A percentile compares a stretch with the other conserved stretches of the same genome.
These are phyloP conservation scores for Onychostoma macrolepis DNA, from an alignment of 2,113 vertebrate genomes.

Conservation along the genomic window DNA sequence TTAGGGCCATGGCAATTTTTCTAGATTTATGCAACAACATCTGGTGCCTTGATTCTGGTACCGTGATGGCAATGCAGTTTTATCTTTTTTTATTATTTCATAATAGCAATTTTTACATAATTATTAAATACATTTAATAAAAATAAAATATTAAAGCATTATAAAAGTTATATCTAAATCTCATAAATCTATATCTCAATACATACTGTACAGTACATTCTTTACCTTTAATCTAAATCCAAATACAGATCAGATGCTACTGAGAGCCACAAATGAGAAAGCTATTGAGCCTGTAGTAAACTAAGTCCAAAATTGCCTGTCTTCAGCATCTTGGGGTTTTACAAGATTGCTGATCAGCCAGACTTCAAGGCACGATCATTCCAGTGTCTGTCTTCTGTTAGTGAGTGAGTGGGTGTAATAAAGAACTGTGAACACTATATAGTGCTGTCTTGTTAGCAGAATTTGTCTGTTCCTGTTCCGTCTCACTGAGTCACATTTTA, in stretches of 20 bases:
- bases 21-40: background rate
- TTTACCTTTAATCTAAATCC: background rate
- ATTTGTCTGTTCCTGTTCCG: constrained; percentile 58
- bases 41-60: background rate
- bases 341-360: constrained; percentile 34
- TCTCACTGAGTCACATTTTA: constrained; percentile 54
- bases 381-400: constrained; percentile 23
- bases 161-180: background rate
- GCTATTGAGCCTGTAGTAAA: background rate
- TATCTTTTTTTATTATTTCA: no score
- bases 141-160: no score
- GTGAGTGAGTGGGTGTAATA: constrained; percentile 58
- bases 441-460: constrained; percentile 68
- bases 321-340: constrained; percentile 23
- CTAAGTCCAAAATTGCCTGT: background rate
- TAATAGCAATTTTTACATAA: no score
- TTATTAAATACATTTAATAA: no score
- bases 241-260: constrained; percentile 17
- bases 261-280: background rate
- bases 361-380: constrained; percentile 13
- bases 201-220: background rate
- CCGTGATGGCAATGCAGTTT: background rate
- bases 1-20: background rate
- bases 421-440: constrained; percentile 47
- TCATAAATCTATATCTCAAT: no score